Conservation (phyloP, 2,113 vertebrate genomes). For the Phyllopteryx taeniolatus region DNA sequence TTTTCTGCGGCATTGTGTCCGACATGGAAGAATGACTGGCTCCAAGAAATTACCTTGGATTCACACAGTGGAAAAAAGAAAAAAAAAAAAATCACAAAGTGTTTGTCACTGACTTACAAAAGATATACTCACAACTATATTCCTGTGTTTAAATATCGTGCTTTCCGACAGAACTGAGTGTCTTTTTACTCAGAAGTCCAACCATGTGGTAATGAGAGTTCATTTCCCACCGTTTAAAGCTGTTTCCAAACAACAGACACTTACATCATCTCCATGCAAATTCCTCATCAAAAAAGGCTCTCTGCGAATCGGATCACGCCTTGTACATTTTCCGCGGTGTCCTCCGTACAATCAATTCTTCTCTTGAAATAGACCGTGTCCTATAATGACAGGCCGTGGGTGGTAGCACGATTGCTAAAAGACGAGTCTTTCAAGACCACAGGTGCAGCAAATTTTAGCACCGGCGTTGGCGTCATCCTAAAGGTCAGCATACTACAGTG, state of each 20-base stretch:
- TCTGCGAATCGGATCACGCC: no score
- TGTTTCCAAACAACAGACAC: not conserved
- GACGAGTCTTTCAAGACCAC: no score
- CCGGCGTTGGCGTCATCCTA: not conserved
- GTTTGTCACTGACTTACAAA: conserved; percentile 20
- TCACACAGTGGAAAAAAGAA: conserved; percentile 19
- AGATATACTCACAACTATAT: not conserved
- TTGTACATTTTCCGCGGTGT: not conserved
- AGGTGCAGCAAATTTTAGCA: no score
- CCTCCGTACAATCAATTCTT: no score
- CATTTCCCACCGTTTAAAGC: not conserved
- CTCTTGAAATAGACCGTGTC: no score
- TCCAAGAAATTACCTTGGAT: conserved; percentile 42
- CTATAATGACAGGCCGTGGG: no score
- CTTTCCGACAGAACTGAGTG: not conserved
- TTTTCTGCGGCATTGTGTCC: conserved; percentile 19
- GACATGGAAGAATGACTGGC: conserved; percentile 23
- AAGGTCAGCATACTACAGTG: not conserved
- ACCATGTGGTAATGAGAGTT: conserved; percentile 2
- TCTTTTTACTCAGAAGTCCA: not conserved
- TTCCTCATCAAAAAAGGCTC: no score
- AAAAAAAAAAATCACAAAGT: not conserved
- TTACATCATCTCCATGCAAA: no score
- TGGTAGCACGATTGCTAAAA: not conserved
- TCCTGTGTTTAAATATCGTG: not conserved